Evolutionary conservation across 2,113 vertebrate species (phyloP), one percentile per base, ranked within the genome.

Genomic region (Gallinago undulata): DNA sequence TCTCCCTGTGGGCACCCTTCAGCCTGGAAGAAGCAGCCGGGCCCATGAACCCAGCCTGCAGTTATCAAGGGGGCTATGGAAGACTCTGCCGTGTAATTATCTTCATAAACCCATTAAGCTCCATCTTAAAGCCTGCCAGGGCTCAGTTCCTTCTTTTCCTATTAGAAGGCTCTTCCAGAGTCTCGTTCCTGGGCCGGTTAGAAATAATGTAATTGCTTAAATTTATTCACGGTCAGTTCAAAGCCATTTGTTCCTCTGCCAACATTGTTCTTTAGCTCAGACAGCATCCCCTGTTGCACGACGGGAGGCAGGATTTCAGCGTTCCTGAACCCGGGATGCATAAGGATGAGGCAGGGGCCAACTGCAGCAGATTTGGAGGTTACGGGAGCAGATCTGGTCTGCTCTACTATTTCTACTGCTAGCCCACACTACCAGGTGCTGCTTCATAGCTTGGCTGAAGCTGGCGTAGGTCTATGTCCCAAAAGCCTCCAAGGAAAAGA

Each of bases 181-280:
- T 41, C 87, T 92, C 10, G 1, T 66, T 95, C 86, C 51, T 93
- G 68, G 59, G 45, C 68, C 84, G 68, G 47, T 53, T 86, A 89
- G 86, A 90, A 95, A 94, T 89, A 92, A 96, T 90, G 68, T 84
- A 95, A 94, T 92, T 93, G 76, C 64, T 84, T 83, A 74, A 86
- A 94, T 95, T 94, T 96, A 94, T 93, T 96, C 91, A 86, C 3
- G 13, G 72, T 86, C 89, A 59, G 95, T 92, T 92, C 76, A 94
- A 93, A 96, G 94, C 67, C 82, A 86, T 96, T 94, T 94, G 91
- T 89, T 94, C 80, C 88, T 59, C 60, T 92, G 93, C 94, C 93
- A 95, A 81, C 84, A 92, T 14, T 63, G 64, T 93, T 92, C 76
- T 88, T 86, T 30, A 81, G 86, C 89, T 95, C 86, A 83, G 92